phyloP scores from a whole-genome alignment of 2,888 invertebrate genomes.

The Dicyrtoma fusca region DNA sequence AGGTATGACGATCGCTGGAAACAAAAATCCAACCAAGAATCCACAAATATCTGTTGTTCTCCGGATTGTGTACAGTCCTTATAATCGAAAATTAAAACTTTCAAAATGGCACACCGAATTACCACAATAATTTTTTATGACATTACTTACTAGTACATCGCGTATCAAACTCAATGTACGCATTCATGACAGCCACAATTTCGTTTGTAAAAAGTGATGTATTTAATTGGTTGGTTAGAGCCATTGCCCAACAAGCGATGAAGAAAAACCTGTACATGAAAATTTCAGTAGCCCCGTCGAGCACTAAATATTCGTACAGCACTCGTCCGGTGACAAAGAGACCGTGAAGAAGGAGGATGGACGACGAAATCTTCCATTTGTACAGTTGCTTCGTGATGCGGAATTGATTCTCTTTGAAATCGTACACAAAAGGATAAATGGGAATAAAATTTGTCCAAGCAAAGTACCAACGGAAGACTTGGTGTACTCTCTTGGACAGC shows the following conservation, averaged over 20 bases:
- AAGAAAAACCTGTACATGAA: background rate
- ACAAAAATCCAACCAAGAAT: background rate
- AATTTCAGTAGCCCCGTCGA: background rate
- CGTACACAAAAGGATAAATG: constrained; percentile 5
- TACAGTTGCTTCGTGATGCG: background rate
- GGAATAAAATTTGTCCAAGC: background rate
- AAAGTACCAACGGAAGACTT: background rate
- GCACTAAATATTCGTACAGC: background rate
- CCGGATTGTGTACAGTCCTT: too few relatives aligned
- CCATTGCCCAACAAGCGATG: background rate
- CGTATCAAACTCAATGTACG: background rate
- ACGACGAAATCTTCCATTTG: background rate
- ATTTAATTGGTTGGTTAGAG: background rate
- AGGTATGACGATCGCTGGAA: background rate
- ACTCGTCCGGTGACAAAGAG: background rate
- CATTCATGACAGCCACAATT: background rate
- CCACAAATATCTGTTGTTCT: background rate
- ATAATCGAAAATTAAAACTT: too few relatives aligned
- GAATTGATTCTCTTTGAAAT: too few relatives aligned
- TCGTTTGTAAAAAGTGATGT: background rate
- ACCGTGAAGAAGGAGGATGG: background rate
- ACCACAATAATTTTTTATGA: background rate
- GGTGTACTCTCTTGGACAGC: background rate
- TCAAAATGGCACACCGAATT: background rate
- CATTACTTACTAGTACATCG: background rate